These are phyloP conservation scores for Mya arenaria DNA, from an alignment of 1,140 invertebrate species.

Conservation along the genomic window DNA sequence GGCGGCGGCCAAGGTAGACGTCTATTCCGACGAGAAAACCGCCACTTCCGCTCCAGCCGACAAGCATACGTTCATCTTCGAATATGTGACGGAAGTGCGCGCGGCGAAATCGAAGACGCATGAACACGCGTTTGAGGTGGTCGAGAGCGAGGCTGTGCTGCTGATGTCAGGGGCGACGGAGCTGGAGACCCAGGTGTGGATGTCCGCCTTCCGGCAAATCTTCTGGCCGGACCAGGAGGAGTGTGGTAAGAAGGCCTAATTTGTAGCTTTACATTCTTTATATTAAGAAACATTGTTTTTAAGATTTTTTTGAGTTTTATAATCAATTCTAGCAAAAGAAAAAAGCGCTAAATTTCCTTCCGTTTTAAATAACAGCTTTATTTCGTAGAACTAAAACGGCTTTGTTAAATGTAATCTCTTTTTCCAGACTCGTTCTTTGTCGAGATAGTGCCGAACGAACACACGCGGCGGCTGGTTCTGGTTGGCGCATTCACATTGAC, in stretches of 20 bases:
- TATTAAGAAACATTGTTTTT: no score
- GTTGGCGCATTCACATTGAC: constrained; percentile 49
- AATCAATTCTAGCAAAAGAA: no score
- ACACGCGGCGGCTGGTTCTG: constrained; percentile 56
- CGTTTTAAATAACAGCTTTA: no score
- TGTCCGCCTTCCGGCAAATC: constrained; percentile 59
- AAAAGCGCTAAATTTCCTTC: no score
- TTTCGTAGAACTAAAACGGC: no score
- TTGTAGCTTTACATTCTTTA: no score
- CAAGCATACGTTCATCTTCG: constrained; percentile 66
- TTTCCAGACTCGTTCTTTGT: constrained; percentile 32
- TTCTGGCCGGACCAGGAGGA: constrained; percentile 57
- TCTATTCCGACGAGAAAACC: constrained; percentile 58
- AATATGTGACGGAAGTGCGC: constrained; percentile 62
- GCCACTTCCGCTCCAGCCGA: constrained; percentile 39
- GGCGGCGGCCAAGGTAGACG: constrained; percentile 61
- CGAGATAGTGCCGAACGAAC: constrained; percentile 46
- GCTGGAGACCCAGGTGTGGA: constrained; percentile 64
- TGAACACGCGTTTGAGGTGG: constrained; percentile 66
- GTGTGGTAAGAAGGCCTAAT: constrained; percentile 44
- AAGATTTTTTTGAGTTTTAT: no score
- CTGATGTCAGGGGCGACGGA: constrained; percentile 60
- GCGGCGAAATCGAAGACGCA: constrained; percentile 66
- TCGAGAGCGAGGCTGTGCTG: constrained; percentile 61
- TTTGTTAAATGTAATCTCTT: no score